Evolutionary conservation across 2,797 vertebrate genomes (phyloP).

Genomic region (Ispidina lecontei): DNA sequence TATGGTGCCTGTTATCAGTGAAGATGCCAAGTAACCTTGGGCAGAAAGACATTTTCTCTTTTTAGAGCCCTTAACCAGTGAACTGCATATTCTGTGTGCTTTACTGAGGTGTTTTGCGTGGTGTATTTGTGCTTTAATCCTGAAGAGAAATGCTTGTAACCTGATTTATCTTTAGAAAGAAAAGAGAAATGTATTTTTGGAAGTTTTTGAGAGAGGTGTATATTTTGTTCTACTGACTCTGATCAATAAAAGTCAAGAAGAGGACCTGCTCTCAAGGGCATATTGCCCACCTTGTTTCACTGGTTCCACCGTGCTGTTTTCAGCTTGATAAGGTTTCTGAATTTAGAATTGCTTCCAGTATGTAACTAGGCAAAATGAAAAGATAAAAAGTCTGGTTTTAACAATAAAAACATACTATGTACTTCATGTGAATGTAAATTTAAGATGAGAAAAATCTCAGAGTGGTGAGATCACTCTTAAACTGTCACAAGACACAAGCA

Average conservation of each 20-base stretch:
- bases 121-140: not conserved
- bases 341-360: not conserved
- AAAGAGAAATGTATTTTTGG: not conserved
- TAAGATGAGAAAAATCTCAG: not conserved
- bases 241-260: not conserved
- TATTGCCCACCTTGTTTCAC: not conserved
- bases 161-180: not conserved
- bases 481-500: rapidly evolving
- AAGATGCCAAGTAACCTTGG: not conserved
- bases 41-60: not conserved
- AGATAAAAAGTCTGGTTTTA: not conserved
- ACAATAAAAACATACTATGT: not conserved
- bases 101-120: not conserved
- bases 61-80: not conserved
- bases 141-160: not conserved
- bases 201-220: not conserved
- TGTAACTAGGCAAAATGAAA: not conserved
- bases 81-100: not conserved
- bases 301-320: not conserved
- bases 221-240: not conserved
- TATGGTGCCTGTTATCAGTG: not conserved
- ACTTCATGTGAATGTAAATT: not conserved
- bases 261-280: not conserved
- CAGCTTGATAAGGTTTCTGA: not conserved
- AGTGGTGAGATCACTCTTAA: not conserved